Evolutionary conservation across 2,888 invertebrate species (phyloP), one percentile per base, ranked within the genome.

Genomic region (Lobophora halterata): DNA sequence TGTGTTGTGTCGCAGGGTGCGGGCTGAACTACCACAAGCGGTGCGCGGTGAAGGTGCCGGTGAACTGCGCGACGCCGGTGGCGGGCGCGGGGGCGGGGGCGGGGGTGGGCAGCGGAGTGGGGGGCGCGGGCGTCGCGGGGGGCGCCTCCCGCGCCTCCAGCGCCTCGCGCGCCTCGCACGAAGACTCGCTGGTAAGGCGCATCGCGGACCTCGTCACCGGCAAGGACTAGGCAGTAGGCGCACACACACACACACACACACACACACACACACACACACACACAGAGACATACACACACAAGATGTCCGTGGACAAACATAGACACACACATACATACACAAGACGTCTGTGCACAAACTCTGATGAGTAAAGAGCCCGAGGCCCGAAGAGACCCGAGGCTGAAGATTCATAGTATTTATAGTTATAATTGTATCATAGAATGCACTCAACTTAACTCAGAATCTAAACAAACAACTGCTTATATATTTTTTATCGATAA

Each of bases 1-100:
- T n/a, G n/a, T 19, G 9, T 27, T 6, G 4, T 11, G 3, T 30
- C 25, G 3, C 85, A 98, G 98, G 98, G 55, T 99, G 99, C 89
- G 96, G 97, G 6, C 92, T 97, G 71, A 99, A 98, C 89, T 99
- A 97, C 89, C 99, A 99, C 90, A 99, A 99, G 80, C 91, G 99
- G 29, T 99, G 96, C 79, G 95, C 95, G 26, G 96, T 97, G 52
- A 98, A 98, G 87, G 96, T 99, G 51, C 99, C 99, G 28, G 98
- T 98, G 74, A 98, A 99, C 89, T 99, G 99, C 88, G 71, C 35
- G 61, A 71, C 46, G 35, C 25, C 45, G 20, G 45, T 44, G 42
- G 36, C 53, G 79, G 43, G 30, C 85, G 19, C 71, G 63, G 87
- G 67, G 69, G 85, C 67, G 18, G 36, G 41, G 7, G 40, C 16